Evolutionary conservation across 2,113 vertebrate species (phyloP), one percentile per base, ranked within the genome.

Genomic region (Mus musculus): DNA sequence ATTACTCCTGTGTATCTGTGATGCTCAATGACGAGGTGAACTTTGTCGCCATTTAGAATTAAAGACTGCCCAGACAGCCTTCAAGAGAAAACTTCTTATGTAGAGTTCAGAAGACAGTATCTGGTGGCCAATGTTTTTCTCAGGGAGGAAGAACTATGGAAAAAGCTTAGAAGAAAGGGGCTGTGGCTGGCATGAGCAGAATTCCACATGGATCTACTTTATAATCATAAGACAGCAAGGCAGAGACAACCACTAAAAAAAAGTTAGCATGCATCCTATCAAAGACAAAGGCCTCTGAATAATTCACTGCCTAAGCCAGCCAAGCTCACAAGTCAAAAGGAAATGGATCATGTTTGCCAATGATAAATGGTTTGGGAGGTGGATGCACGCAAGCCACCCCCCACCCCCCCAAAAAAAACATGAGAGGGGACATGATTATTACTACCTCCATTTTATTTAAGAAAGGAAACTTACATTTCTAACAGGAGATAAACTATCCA

Each of bases 401-500:
- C 46, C 6, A 26, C 46, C 6, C 28, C 49, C 10, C 46, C 5
- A 26, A 46, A 19, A n/a, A 22, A 71, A 26, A 49, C 30, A 75
- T 7, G 39, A 59, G 67, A 59, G 42, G 26, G 77, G 71, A 67
- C 7, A 12, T 71, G 67, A 94, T 89, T 75, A 73, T 26, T 52
- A 54, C 39, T 49, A 91, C 33, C 20, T 26, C 17, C 36, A 80
- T 93, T 92, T 65, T 88, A 84, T 26, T 67, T 0, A 73, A 75
- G 10, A 97, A 87, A 95, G 54, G 11, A 92, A 87, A 93, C 36
- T 87, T 49, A 52, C 77, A 63, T 14, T 89, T 73, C 85, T 49
- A 52, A 20, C 95, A 96, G 49, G 80, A 69, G 42, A 39, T 39
- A 67, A 42, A 54, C 1, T 67, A 9, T 33, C 87, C 59, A 28